A percentile compares a stretch with the other conserved stretches of the same genome.
Conservation (phyloP, 2,113 vertebrate genomes). For the Sterrhoptilus dennistouni region DNA sequence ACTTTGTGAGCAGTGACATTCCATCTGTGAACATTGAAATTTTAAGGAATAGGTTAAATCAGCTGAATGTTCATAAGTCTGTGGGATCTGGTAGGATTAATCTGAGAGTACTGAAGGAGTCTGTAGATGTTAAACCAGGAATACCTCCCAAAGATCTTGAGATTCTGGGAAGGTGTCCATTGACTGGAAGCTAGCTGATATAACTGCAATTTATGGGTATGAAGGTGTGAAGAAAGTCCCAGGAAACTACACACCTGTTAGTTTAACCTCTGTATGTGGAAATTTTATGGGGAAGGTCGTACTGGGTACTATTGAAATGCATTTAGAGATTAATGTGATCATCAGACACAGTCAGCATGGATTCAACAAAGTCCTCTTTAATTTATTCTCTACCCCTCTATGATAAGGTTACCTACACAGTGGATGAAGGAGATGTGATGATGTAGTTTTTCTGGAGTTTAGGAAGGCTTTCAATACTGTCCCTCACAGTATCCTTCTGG, state of each 20-base stretch:
- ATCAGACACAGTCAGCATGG: rapidly evolving
- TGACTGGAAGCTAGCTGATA: not conserved
- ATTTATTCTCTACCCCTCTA: not conserved
- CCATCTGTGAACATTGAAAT: not conserved
- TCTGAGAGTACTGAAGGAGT: not conserved
- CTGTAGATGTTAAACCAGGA: not conserved
- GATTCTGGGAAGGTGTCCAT: not conserved
- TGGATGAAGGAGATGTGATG: not conserved
- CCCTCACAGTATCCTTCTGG: not conserved
- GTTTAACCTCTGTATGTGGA: not conserved
- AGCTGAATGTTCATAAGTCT: not conserved
- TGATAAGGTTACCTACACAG: not conserved
- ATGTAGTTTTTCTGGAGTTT: not conserved
- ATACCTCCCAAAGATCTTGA: not conserved
- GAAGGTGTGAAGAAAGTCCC: not conserved
- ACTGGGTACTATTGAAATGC: not conserved
- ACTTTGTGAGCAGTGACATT: not conserved
- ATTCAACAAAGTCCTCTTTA: not conserved
- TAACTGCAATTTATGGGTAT: not conserved
- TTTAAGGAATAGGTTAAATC: not conserved
- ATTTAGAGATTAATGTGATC: not conserved
- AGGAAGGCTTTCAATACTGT: not conserved
- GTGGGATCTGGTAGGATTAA: not conserved
- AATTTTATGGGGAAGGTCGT: not conserved
- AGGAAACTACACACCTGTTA: not conserved